Conservation (phyloP, 2,888 invertebrate species). For the Caenorhabditis sulstoni region DNA sequence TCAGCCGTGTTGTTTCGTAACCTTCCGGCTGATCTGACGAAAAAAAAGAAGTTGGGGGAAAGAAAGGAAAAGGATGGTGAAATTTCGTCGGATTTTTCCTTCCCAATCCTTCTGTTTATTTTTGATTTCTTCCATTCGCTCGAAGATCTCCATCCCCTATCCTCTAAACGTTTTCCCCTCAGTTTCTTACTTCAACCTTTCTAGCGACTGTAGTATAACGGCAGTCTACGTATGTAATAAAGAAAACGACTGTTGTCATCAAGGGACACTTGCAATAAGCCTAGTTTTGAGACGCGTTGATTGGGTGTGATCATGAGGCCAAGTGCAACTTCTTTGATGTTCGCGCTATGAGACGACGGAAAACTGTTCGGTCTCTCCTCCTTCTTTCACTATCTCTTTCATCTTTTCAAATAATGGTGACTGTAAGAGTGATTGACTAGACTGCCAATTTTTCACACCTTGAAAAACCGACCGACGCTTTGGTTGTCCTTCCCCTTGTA, state of each 20-base stretch:
- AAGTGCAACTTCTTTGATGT: constrained; percentile 54
- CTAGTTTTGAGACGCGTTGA: constrained; percentile 24
- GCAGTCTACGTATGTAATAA: background rate
- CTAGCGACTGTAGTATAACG: constrained; percentile 5
- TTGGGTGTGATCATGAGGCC: constrained; percentile 36
- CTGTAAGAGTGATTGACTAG: background rate
- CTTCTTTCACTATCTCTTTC: background rate
- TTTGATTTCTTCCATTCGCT: background rate
- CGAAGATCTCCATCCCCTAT: background rate
- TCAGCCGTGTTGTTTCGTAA: background rate
- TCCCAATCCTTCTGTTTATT: constrained; percentile 17
- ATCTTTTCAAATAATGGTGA: background rate
- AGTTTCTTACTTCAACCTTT: background rate
- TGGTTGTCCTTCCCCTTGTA: no score
- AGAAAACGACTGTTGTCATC: constrained; percentile 18
- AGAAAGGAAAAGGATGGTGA: background rate
- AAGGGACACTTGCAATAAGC: background rate
- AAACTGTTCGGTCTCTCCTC: constrained; percentile 20
- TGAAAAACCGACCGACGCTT: background rate
- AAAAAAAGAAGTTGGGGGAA: background rate
- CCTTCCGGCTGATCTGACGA: background rate
- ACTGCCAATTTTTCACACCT: background rate
- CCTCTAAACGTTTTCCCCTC: no score
- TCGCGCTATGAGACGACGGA: constrained; percentile 11
- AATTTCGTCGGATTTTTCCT: background rate